Conservation (phyloP, 2,888 invertebrate genomes). For the Tubulanus polymorphus region DNA sequence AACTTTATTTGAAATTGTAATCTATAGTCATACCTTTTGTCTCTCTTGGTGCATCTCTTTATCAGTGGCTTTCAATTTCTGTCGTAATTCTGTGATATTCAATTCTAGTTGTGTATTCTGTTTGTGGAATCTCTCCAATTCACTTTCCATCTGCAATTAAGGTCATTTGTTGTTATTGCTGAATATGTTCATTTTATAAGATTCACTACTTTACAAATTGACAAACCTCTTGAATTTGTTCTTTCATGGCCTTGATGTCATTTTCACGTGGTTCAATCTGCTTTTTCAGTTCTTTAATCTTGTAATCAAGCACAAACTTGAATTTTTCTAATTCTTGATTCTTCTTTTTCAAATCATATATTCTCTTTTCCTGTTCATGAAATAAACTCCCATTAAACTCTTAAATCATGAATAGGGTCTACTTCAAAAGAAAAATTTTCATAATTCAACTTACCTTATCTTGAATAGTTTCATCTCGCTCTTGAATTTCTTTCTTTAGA, state of each 20-base stretch:
- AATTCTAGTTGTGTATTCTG: conserved; percentile 69
- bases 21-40: conserved; percentile 44
- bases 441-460: conserved; percentile 60
- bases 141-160: conserved; percentile 67
- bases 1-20: background rate
- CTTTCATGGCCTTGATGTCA: conserved; percentile 77
- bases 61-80: conserved; percentile 71
- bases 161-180: background rate
- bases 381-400: background rate
- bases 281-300: conserved; percentile 80
- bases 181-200: conserved; percentile 1
- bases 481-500: conserved; percentile 77
- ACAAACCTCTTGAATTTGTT: conserved; percentile 63
- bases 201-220: too few relatives aligned
- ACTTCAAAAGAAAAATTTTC: conserved; percentile 1
- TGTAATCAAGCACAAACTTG: conserved; percentile 84
- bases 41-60: conserved; percentile 67
- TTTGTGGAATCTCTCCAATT: conserved; percentile 73
- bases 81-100: conserved; percentile 71
- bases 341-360: conserved; percentile 76
- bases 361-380: conserved; percentile 64
- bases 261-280: conserved; percentile 82
- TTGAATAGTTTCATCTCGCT: conserved; percentile 77
- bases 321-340: conserved; percentile 84
- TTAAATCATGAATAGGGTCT: too few relatives aligned